Base-by-base conservation (phyloP, 2,888 invertebrate genomes). In the Campoplex capitator region DNA sequence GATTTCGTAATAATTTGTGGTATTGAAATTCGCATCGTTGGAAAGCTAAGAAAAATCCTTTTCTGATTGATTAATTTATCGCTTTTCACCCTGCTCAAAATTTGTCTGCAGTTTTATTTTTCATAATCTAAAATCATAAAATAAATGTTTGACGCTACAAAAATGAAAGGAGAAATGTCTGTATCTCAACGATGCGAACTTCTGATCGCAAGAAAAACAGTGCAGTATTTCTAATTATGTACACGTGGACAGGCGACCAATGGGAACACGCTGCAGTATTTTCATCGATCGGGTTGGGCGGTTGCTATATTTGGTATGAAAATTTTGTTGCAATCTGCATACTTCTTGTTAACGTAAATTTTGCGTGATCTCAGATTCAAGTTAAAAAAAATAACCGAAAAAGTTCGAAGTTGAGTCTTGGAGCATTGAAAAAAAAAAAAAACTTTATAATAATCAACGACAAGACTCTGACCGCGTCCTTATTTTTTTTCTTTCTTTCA, bases 181-280 rank as follows among this genome's bases (percentile, higher is more conserved):
- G 71, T 48, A 18, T 48, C 32, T 18, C 23, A 42, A 13, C 68
- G 38, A 48, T 18, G 48, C 13, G 13, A 51, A 48, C 32, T 42
- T 51, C 28, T 1, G 18, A 48, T 51, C 23, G 48, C 58, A 32
- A 62, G 62, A 6, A 62, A 62, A 16, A 32, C 6, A 16, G 62
- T 32, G 62, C 32, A 3, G 32, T 62, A 16, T 62, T 28, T 48
- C 32, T n/a, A 32, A 71, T 48, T 51, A 71, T 71, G 51, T 71
- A 71, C 71, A 71, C 51, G 32, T 35, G 13, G 32, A 71, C 32
- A 51, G n/a, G 18, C 51, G 51, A 32, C 32, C 18, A 35, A 71
- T 35, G 48, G 32, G 32, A 51, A 35, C 51, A 11, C 45, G 18
- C n/a, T 42, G n/a, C 23, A n/a, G 23, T 38, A 23, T n/a, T 42